phyloP scores from a whole-genome alignment of 2,888 invertebrate genomes.

The Congeria kusceri region DNA sequence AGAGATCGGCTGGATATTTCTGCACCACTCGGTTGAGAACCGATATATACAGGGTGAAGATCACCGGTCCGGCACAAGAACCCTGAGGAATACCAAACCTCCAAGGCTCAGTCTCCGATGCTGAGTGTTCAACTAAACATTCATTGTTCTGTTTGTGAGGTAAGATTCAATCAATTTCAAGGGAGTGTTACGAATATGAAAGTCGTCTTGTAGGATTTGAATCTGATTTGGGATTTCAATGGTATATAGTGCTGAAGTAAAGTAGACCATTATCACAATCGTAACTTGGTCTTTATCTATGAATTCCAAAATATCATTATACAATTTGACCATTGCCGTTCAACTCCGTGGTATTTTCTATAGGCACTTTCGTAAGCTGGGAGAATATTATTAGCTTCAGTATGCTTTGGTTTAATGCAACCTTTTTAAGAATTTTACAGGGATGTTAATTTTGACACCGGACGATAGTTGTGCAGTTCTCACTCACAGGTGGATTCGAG shows the following conservation, averaged over 20 bases:
- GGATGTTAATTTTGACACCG: constrained; percentile 44
- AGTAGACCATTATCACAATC: constrained; percentile 41
- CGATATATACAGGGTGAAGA: constrained; percentile 43
- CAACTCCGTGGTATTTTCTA: constrained; percentile 41
- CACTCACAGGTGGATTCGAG: background rate
- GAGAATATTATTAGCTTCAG: constrained; percentile 34
- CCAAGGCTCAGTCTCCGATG: constrained; percentile 26
- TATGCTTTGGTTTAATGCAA: constrained; percentile 36
- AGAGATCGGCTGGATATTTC: constrained; percentile 28
- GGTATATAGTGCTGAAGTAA: constrained; percentile 36
- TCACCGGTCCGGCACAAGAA: constrained; percentile 44
- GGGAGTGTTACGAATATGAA: constrained; percentile 32
- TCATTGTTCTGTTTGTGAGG: constrained; percentile 34
- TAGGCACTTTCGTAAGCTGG: constrained; percentile 49
- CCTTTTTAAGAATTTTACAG: constrained; percentile 40
- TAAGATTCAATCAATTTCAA: constrained; percentile 37
- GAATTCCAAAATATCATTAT: constrained; percentile 29
- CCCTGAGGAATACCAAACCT: constrained; percentile 43
- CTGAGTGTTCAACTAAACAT: constrained; percentile 27
- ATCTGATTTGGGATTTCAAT: constrained; percentile 35
- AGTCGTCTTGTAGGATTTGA: constrained; percentile 19
- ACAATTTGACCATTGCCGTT: constrained; percentile 48
- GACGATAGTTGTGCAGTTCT: constrained; percentile 40
- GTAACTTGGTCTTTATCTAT: constrained; percentile 22
- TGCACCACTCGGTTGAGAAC: constrained; percentile 39